These are phyloP conservation scores for Rhinolophus ferrumequinum DNA, from an alignment of 2,113 vertebrate genomes.

Conservation along the genomic window DNA sequence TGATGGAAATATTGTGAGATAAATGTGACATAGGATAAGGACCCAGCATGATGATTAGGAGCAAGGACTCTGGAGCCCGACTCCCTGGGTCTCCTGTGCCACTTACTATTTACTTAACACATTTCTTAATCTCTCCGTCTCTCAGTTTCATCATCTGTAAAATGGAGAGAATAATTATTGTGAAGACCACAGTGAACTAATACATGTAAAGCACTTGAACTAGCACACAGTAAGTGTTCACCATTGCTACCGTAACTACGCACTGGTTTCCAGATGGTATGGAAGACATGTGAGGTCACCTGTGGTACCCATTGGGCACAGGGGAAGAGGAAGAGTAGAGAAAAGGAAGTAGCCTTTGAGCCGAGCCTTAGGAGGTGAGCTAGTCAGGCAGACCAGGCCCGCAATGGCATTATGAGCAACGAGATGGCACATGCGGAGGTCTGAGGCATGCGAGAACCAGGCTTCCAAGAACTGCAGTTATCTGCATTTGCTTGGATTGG, in stretches of 20 bases:
- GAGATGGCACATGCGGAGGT: not conserved
- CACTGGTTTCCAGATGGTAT: not conserved
- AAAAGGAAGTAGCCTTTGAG: not conserved
- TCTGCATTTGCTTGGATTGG: not conserved
- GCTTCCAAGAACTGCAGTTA: not conserved
- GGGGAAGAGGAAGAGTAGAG: not conserved
- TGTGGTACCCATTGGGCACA: not conserved
- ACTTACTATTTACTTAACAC: not conserved
- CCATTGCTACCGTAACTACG: rapidly evolving
- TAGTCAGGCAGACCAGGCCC: not conserved
- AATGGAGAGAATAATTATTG: not conserved
- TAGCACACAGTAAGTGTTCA: not conserved
- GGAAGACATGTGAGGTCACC: not conserved
- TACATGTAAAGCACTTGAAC: not conserved
- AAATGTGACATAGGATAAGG: not conserved
- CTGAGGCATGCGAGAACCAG: not conserved
- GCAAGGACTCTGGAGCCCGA: not conserved
- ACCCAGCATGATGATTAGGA: not conserved
- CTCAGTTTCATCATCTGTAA: not conserved
- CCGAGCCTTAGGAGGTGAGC: not conserved
- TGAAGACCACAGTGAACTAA: not conserved
- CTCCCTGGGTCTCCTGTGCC: too few species aligned
- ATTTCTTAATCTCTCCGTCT: not conserved
- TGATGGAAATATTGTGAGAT: not conserved
- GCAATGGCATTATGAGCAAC: not conserved